Percentiles rank a stretch among this genome's conserved stretches.
Conservation (phyloP, 2,888 invertebrate genomes). For the Helleia helle region DNA sequence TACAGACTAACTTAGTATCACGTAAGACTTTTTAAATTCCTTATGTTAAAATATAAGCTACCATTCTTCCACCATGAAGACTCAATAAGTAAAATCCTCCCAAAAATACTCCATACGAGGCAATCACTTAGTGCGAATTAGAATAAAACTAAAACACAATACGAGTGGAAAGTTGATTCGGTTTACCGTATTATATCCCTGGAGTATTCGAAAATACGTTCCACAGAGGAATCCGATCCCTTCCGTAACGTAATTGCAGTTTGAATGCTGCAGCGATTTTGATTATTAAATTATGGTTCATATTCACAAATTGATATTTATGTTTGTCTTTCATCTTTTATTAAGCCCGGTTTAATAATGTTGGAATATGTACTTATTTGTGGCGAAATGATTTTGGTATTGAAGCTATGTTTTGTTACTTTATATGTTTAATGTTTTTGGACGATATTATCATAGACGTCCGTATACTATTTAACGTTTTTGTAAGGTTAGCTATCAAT, state of each 20-base stretch:
- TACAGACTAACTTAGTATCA: no score
- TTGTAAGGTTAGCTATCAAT: no score
- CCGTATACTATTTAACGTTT: no score
- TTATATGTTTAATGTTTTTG: no score
- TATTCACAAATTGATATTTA: conserved; percentile 37
- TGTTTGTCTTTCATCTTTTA: conserved; percentile 16
- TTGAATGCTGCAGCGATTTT: conserved; percentile 58
- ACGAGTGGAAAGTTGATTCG: conserved; percentile 46
- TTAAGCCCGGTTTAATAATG: no score
- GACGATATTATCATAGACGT: no score
- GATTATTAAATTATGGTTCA: conserved; percentile 54
- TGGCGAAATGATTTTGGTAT: no score
- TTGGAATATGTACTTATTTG: no score
- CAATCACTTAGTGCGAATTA: conserved; percentile 17
- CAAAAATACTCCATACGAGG: background rate
- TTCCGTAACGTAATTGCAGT: conserved; percentile 62
- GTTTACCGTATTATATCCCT: conserved; percentile 42
- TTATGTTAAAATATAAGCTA: no score
- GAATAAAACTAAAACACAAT: conserved; percentile 30
- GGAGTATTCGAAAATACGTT: conserved; percentile 44
- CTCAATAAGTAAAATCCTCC: background rate
- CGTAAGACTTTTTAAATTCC: no score
- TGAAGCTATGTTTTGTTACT: no score
- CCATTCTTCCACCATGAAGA: no score
- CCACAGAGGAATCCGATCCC: conserved; percentile 49